Conservation (phyloP, 2,888 invertebrate genomes). For the Horisme vitalbata region DNA sequence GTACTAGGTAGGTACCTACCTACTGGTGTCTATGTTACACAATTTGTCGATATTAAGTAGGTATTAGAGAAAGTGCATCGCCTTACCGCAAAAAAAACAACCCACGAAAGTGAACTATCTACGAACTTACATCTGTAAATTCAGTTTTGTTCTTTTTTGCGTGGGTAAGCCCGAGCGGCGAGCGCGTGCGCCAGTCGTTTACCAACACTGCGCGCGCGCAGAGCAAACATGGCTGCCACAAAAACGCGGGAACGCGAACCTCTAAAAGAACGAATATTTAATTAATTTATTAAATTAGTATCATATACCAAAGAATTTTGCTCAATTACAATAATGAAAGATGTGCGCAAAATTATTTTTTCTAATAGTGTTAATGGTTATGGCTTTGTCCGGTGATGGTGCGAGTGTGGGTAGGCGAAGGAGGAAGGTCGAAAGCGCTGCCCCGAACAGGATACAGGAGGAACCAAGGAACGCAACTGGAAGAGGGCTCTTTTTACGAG, state of each 20-base stretch:
- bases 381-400: conserved; percentile 44
- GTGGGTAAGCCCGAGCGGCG: conserved; percentile 35
- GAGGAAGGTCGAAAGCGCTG: conserved; percentile 41
- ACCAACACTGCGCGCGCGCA: neutral
- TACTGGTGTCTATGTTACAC: too few species aligned
- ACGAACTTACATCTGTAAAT: conserved; percentile 15
- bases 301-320: conserved; percentile 47
- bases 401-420: conserved; percentile 44
- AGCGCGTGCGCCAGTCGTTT: conserved; percentile 46
- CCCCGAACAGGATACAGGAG: conserved; percentile 26
- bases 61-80: conserved; percentile 62
- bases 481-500: conserved; percentile 55
- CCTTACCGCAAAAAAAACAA: conserved; percentile 39
- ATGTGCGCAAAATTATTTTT: conserved; percentile 59
- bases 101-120: conserved; percentile 31
- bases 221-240: conserved; percentile 49
- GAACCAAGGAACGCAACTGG: conserved; percentile 35
- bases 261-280: neutral
- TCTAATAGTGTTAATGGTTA: conserved; percentile 49
- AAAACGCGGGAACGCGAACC: conserved; percentile 55
- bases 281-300: conserved; percentile 14
- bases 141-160: conserved; percentile 39
- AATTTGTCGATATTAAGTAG: conserved; percentile 43
- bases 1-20: too few species aligned
- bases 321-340: conserved; percentile 63